Base-by-base conservation (phyloP, 2,113 vertebrate species). In the Verasper variegatus region DNA sequence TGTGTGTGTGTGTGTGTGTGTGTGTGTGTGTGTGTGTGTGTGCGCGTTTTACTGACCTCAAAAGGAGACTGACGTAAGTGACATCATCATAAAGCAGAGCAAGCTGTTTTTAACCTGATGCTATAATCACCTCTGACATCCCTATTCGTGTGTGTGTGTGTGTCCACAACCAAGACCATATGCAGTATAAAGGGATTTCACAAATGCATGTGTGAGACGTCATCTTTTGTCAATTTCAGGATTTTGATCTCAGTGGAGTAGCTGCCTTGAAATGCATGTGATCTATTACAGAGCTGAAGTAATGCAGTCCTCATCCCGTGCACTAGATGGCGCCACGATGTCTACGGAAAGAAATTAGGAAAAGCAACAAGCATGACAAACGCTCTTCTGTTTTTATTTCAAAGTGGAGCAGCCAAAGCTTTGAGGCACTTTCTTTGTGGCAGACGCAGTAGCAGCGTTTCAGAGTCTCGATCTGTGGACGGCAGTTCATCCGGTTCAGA, bases 311-410 rank as follows among this genome's bases (percentile, higher is more conserved):
- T 13, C n/a, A 60, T 74, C 74, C 15, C 10, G 11, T 55, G 26
- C 88, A 87, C 15, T 79, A 90, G 90, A 66, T 84, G 84, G 74
- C 40, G 81, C 81, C 68, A 77, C 15, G 71, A 11, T n/a, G 45
- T 62, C 52, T 76, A 52, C 64, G 9, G 52, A 57, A 7, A 79
- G 1, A 8, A n/a, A 21, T 21, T 14, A 3, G 21, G 2, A 31
- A n/a, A 71, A 71, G 49, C 51, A 51, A 20, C 5, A 51, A 51
- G 9, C 49, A 45, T 5, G 37, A 67, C 9, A 26, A 12, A 23
- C 0, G 1, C 5, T 18, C 27, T 35, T 64, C 35, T 76, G 74
- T 27, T 70, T 12, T 51, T 65, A 15, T 70, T 71, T 80, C 26
- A 68, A 45, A 66, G 37, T 6, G 17, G 27, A 24, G 42, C 13